Conservation (phyloP, 1,140 invertebrate genomes). For the Heliconius hermathena region DNA sequence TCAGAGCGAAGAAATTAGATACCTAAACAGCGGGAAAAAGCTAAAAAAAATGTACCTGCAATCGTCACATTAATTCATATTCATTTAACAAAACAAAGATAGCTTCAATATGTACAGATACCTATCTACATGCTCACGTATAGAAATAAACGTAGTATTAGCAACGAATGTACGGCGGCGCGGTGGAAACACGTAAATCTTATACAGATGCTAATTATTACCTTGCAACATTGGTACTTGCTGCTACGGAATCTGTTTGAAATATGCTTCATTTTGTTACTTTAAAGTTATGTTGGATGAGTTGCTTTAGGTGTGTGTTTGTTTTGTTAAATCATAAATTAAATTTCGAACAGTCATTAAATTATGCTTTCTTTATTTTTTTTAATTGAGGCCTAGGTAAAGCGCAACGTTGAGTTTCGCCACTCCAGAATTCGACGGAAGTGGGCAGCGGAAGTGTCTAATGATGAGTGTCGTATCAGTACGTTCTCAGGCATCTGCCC, state of each 20-base stretch:
- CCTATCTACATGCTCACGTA: not conserved
- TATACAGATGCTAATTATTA: slow-evolving; percentile 28
- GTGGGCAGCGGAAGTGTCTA: too few species aligned
- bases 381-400: not conserved
- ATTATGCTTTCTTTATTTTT: too few species aligned
- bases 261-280: slow-evolving; percentile 16
- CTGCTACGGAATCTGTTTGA: not conserved
- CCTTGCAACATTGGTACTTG: not conserved
- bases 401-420: not conserved
- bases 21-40: too few species aligned
- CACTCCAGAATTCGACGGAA: too few species aligned
- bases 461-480: too few species aligned
- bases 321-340: too few species aligned
- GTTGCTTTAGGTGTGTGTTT: not conserved
- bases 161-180: not conserved
- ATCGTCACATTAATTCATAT: too few species aligned
- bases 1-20: too few species aligned
- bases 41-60: too few species aligned
- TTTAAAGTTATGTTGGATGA: not conserved
- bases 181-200: slow-evolving; percentile 23
- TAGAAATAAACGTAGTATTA: slow-evolving; percentile 6
- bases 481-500: too few species aligned
- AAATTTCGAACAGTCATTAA: too few species aligned
- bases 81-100: too few species aligned
- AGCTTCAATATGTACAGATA: not conserved